Base-by-base conservation (phyloP, 2,888 invertebrate species). In the Dicranocentrus wangi region DNA sequence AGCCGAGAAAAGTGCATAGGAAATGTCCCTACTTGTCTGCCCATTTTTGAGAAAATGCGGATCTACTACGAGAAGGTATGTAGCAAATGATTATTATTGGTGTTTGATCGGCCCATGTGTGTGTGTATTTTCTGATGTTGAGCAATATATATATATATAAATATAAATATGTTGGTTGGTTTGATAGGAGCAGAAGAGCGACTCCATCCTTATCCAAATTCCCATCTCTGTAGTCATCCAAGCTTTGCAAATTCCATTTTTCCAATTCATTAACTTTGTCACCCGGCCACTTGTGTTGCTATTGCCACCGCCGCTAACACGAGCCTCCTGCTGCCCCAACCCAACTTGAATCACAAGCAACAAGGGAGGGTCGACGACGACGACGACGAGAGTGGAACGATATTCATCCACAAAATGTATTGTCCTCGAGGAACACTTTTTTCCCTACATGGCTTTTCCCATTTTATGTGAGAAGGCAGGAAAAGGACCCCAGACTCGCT, bases 211-310 rank as follows among this genome's bases (percentile, higher is more conserved):
- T 65, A 63, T 70, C 55, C 55, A 47, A 60, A 58, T 72, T 81
- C 82, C 81, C 71, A 79, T 84, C 82, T 73, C 75, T 81, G 82
- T 81, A 82, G 60, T 47, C 83, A 83, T 83, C 78, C 83, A 83
- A 81, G 82, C 83, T 78, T 84, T 72, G 81, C 83, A 83, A 84
- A 85, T 84, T 84, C 83, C 85, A 86, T 84, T 87, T 87, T 87
- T 87, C 87, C 87, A 85, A 86, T 85, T 87, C 87, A 87, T 87
- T 87, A 86, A 85, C 82, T 85, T 85, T 85, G 86, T 87, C 87
- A 86, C 86, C 87, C 86, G 82, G 82, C 81, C 84, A 86, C 82
- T 79, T 81, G 79, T 70, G 63, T 61, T 75, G 42, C 65, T 55
- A 75, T 75, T 75, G 73, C 58, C 32, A 17, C 68, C 51, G 53